Evolutionary conservation across 2,888 invertebrate species (phyloP), one percentile per base, ranked within the genome.

Genomic region (Drosophila flavopinicola): DNA sequence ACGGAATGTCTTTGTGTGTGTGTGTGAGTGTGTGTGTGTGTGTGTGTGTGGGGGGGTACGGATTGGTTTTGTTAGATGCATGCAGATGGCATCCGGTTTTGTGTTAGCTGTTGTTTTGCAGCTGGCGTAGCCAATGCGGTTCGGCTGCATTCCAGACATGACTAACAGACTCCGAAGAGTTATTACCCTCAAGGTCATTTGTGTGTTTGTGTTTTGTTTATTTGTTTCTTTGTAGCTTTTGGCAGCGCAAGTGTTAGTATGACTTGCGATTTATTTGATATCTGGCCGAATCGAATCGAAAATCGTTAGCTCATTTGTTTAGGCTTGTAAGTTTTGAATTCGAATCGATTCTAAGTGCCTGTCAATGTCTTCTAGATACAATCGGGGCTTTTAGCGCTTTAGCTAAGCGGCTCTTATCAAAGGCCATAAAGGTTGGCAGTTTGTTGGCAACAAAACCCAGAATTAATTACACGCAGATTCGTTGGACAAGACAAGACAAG

Each of bases 141-240:
- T 70, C 49, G 66, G 74, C 77, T 79, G 79, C 83, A 83, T 83
- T 83, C 83, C 83, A 65, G 63, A 39, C 83, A 83, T 83, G 87
- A 87, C 84, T 83, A 85, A 83, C 60, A 64, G 44, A 67, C 57
- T 57, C 24, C 60, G 24, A 60, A 75, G 76, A 87, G 86, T 87
- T 83, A 83, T 83, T 83, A 83, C 84, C 87, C 87, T 78, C 83
- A 83, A 83, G 83, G 83, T 83, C 83, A 85, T 70, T 42, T 57
- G 47, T 69, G 51, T 76, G 7, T 17, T 27, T n/a, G 13, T 15
- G 27, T 65, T 11, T 37, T 48, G 17, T 51, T 42, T 29, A 32
- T 53, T 53, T 49, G n/a, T n/a, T n/a, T n/a, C n/a, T n/a, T n/a
- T n/a, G n/a, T n/a, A 56, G 45, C 35, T 58, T 66, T 58, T 42